Evolutionary conservation across 2,113 vertebrate species (phyloP).

Genomic region (Nycticorax nycticorax): DNA sequence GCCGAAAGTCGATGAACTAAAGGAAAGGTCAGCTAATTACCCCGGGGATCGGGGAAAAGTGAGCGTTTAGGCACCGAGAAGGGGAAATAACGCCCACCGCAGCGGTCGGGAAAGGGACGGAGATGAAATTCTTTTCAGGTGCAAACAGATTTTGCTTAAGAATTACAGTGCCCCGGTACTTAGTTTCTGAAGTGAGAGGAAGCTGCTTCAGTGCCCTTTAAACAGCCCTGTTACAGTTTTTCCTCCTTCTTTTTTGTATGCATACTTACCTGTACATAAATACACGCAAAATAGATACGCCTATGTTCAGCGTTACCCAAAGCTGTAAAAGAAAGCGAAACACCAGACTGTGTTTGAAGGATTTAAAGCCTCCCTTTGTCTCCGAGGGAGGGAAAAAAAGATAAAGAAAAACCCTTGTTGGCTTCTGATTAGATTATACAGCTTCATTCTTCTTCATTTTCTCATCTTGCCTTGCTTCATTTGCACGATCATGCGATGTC

Average conservation of each 20-base stretch:
- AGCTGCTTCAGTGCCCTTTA: slow-evolving; percentile 1
- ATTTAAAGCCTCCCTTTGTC: slow-evolving; percentile 35
- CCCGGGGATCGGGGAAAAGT: background rate
- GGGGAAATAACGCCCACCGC: background rate
- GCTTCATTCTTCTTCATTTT: slow-evolving; percentile 80
- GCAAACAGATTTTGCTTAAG: background rate
- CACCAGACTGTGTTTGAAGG: background rate
- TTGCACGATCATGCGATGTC: slow-evolving; percentile 75
- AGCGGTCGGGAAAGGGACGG: background rate
- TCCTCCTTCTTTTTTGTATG: background rate
- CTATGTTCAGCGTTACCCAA: background rate
- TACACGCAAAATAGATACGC: background rate
- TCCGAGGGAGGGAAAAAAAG: background rate
- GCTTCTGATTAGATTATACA: slow-evolving; percentile 59
- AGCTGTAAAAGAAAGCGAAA: background rate
- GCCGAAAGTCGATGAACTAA: slow-evolving; percentile 40
- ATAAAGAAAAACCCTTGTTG: background rate
- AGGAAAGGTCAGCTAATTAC: slow-evolving; percentile 54
- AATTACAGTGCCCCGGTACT: background rate
- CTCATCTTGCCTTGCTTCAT: slow-evolving; percentile 75
- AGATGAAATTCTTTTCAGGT: background rate
- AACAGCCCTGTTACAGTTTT: background rate
- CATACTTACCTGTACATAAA: background rate
- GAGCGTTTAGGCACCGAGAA: background rate
- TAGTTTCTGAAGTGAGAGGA: slow-evolving; percentile 45